Conservation (phyloP, 2,797 vertebrate species). For the Diplodus sargus region DNA sequence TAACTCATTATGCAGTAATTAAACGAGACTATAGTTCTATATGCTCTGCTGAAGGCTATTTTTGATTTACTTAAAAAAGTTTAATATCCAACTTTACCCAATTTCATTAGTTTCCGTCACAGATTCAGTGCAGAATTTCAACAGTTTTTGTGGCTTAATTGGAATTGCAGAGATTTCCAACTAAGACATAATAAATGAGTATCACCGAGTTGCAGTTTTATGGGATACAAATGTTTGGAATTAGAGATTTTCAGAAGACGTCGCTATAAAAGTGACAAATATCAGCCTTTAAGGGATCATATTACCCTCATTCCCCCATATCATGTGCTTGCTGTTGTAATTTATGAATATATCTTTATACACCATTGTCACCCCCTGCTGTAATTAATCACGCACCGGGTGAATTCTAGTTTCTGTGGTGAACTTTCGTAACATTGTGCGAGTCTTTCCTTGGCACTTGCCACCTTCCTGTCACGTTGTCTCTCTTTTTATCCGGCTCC, state of each 20-base stretch:
- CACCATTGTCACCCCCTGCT: background rate
- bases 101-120: constrained; percentile 15
- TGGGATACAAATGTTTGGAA: constrained; percentile 15
- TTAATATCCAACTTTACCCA: background rate
- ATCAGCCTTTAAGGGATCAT: constrained; percentile 10
- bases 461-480: constrained; percentile 36
- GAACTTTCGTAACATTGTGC: constrained; percentile 2
- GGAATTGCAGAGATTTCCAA: background rate
- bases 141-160: background rate
- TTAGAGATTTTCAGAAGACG: background rate
- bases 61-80: too few species aligned
- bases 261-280: background rate
- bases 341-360: background rate
- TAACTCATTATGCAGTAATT: background rate
- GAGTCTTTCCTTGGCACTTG: constrained; percentile 38
- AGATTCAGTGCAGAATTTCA: constrained; percentile 4
- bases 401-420: constrained; percentile 6
- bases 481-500: constrained; percentile 54
- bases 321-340: background rate
- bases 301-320: background rate
- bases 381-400: constrained; percentile 14
- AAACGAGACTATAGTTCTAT: background rate
- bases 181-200: background rate
- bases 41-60: background rate
- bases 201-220: constrained; percentile 8